Percentiles rank a stretch among this genome's conserved stretches.
phyloP scores from a whole-genome alignment of 2,888 invertebrate genomes.

The Tetheella fluctuosa region DNA sequence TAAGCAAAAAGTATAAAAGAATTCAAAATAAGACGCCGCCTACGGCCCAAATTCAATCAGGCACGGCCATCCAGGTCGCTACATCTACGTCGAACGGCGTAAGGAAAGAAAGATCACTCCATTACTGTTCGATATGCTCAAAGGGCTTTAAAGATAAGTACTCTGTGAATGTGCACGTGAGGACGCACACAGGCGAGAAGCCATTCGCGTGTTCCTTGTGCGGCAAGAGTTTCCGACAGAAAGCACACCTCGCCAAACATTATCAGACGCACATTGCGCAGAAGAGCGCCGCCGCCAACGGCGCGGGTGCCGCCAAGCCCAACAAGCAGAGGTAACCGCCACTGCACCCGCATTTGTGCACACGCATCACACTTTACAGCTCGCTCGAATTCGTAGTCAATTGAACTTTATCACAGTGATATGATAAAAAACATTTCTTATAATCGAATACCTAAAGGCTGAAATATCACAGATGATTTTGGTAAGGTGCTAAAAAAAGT shows the following conservation, averaged over 20 bases:
- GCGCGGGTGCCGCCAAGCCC: slow-evolving; percentile 84
- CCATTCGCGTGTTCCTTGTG: slow-evolving; percentile 98
- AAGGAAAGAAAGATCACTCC: slow-evolving; percentile 93
- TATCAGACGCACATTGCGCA: slow-evolving; percentile 96
- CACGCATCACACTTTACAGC: background rate
- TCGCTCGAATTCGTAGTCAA: slow-evolving; percentile 68
- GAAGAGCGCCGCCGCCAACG: slow-evolving; percentile 88
- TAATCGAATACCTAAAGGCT: slow-evolving; percentile 76
- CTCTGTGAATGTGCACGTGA: slow-evolving; percentile 98
- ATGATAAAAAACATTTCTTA: slow-evolving; percentile 56
- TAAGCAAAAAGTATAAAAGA: slow-evolving; percentile 89
- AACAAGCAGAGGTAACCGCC: slow-evolving; percentile 79
- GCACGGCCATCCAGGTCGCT: slow-evolving; percentile 75
- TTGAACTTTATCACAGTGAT: slow-evolving; percentile 76
- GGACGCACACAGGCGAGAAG: slow-evolving; percentile 99
- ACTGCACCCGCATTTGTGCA: slow-evolving; percentile 23
- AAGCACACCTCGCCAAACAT: slow-evolving; percentile 96
- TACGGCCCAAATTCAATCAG: slow-evolving; percentile 63
- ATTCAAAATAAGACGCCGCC: slow-evolving; percentile 80
- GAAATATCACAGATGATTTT: slow-evolving; percentile 80
- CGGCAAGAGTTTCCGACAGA: slow-evolving; percentile 96
- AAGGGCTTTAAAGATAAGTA: slow-evolving; percentile 98
- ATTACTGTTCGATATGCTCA: slow-evolving; percentile 96
- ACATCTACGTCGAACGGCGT: slow-evolving; percentile 88
- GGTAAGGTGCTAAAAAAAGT: slow-evolving; percentile 81